Evolutionary conservation across 2,113 vertebrate species (phyloP), one percentile per base, ranked within the genome.

Genomic region (Vimba vimba): DNA sequence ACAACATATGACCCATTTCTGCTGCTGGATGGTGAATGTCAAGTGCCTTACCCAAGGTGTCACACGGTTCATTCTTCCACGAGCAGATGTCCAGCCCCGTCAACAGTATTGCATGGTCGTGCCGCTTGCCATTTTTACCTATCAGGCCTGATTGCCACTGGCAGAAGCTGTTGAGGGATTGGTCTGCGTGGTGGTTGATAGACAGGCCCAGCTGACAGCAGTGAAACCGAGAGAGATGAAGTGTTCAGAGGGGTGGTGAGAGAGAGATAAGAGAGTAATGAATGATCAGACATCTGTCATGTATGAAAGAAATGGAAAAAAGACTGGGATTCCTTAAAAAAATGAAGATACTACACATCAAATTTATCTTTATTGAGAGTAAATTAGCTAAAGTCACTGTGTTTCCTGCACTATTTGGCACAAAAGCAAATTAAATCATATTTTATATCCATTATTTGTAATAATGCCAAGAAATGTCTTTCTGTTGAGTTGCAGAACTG

Each of bases 31-130:
- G 21, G n/a, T 66, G 33, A 23, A 60, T 59, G 23, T 85, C 57
- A 30, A n/a, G 15, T 0, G 3, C 76, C 93, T 91, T 94, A 99
- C 98, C 98, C 93, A 99, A 91, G 2, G 98, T 99, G 91, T 99
- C 98, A 89, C 98, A 99, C 0, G 98, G 98, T 82, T 98, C 98
- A 8, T 99, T 99, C 92, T 99, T 99, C 98, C 98, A 99, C 15
- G 98, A 99, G 90, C 98, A 99, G 90, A 99, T 99, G 94, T 99
- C 98, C 78, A 99, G 94, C 27, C 98, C 98, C 0, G 98, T 99
- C 69, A 99, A 97, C 23, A 99, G 93, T 84, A 99, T 95, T 73
- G 98, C 98, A 0, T 99, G 98, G 90, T 99, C 98, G 0, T 99
- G 98, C 13, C 97, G 95, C 91, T 97, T 98, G 12, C 97, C 97